Conservation (phyloP, 2,113 vertebrate genomes). For the Acrocephalus arundinaceus region DNA sequence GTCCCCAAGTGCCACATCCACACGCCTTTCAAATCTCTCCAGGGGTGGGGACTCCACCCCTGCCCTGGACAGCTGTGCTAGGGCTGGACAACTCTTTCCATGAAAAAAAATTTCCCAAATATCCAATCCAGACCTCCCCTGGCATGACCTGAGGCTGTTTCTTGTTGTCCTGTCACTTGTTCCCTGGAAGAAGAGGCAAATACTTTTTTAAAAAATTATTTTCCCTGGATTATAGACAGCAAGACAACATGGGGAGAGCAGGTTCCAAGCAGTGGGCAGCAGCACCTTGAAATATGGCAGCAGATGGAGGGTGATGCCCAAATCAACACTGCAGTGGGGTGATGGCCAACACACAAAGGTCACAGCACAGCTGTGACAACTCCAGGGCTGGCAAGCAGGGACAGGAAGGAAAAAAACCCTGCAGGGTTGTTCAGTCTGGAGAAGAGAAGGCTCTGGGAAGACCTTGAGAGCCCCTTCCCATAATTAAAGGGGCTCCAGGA, state of each 20-base stretch:
- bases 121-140: background rate
- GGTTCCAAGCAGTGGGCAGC: background rate
- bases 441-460: background rate
- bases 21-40: background rate
- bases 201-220: rapidly evolving
- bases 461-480: background rate
- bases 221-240: background rate
- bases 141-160: background rate
- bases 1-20: background rate
- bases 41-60: background rate
- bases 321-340: background rate
- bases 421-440: background rate
- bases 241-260: background rate
- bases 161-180: background rate
- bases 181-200: background rate
- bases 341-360: background rate
- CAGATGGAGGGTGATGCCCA: background rate
- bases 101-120: background rate
- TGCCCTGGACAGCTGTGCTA: background rate
- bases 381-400: background rate
- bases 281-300: background rate
- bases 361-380: background rate
- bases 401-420: background rate
- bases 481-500: background rate
- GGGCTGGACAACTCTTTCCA: background rate